Percentiles rank a stretch among this genome's conserved stretches.
Evolutionary conservation across 2,113 vertebrate genomes (phyloP).

Genomic region (Orthonyx spaldingii): DNA sequence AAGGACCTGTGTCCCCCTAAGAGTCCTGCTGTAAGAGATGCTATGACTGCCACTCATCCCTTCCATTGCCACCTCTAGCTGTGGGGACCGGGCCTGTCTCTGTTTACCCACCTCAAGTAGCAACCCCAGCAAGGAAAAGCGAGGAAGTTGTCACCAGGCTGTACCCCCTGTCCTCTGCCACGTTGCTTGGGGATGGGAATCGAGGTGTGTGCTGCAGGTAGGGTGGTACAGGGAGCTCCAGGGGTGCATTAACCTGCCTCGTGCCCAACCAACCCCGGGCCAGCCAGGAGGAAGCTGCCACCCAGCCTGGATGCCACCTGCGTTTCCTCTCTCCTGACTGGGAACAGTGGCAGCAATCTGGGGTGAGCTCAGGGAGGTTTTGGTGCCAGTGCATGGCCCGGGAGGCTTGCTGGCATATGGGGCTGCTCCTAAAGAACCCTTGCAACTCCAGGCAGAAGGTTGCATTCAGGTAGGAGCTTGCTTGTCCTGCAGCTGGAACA

Average conservation of each 20-base stretch:
- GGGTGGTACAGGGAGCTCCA: background rate
- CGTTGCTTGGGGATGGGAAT: background rate
- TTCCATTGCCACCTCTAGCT: background rate
- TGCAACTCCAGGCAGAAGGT: background rate
- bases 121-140: fast-evolving
- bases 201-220: fast-evolving
- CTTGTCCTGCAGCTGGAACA: background rate
- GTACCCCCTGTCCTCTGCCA: background rate
- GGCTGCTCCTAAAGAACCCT: background rate
- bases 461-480: background rate
- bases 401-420: background rate
- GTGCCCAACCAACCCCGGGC: background rate
- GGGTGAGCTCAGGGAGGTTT: background rate
- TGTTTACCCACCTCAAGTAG: fast-evolving
- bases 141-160: background rate
- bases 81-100: fast-evolving
- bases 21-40: background rate
- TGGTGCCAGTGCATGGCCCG: background rate
- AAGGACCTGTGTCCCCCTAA: fast-evolving
- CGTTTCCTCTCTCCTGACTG: background rate
- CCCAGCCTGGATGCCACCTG: background rate
- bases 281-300: background rate
- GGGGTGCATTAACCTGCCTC: background rate
- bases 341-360: background rate
- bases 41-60: background rate